A percentile compares a stretch with the other conserved stretches of the same genome.
Conservation (phyloP, 2,797 vertebrate genomes). For the Rhabdophis nuchalis region DNA sequence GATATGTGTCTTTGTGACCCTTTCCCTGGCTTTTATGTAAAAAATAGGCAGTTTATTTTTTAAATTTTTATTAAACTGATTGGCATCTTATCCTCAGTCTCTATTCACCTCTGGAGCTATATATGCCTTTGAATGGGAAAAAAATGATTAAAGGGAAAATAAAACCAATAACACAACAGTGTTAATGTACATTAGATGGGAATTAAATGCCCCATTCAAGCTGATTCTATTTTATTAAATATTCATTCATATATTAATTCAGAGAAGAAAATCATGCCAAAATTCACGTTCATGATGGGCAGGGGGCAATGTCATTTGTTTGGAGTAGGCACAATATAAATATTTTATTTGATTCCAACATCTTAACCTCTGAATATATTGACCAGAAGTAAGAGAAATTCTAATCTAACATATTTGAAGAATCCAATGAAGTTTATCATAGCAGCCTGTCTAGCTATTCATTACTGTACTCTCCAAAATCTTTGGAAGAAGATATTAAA, state of each 20-base stretch:
- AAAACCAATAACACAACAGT: not conserved
- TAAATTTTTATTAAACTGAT: not conserved
- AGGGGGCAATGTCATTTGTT: too few species aligned
- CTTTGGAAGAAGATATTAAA: fast-evolving
- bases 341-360: too few species aligned
- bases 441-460: too few species aligned
- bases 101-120: not conserved
- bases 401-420: too few species aligned
- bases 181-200: not conserved
- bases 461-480: not conserved
- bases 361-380: too few species aligned
- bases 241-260: not conserved
- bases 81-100: not conserved
- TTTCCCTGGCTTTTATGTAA: too few species aligned
- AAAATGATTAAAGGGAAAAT: not conserved
- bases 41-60: not conserved
- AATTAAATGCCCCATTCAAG: not conserved
- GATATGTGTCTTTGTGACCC: not conserved
- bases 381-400: too few species aligned
- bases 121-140: not conserved
- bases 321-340: too few species aligned
- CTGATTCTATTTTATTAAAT: not conserved
- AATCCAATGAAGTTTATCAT: too few species aligned
- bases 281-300: not conserved
- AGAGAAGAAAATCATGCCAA: not conserved